Base-by-base conservation (phyloP, 1,140 invertebrate genomes). In the Neelides sp. region DNA sequence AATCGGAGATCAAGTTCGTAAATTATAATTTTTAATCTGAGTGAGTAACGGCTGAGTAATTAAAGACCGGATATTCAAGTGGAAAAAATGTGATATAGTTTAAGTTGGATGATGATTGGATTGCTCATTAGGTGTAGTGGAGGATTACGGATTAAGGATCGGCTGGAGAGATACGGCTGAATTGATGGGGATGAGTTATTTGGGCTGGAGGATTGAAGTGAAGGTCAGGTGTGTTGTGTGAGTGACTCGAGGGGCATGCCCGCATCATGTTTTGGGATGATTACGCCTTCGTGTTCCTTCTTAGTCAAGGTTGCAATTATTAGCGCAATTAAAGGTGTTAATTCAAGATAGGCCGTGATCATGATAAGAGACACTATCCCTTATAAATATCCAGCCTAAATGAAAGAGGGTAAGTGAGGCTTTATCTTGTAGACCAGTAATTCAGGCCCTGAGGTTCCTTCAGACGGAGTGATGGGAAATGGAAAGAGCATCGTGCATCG, bases 301-400 rank as follows among this genome's bases (percentile, higher is more conserved):
- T 50, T 48, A 54, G 43, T 58, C 56, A 58, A 58, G 56, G 56
- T 54, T 54, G 52, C 52, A 54, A 58, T 58, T 54, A 58, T 58
- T 54, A 54, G 51, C 52, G 52, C 56, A 58, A 58, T 58, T 58
- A 58, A 58, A 58, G 56, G 56, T 58, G 56, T 58, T 58, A 58
- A 58, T 58, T 58, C 56, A 51, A 54, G 50, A 46, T 41, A 39
- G 41, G 43, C 48, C 43, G 45, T 48, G 47, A 58, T 54, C 55
- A 44, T 54, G 51, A 58, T 50, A 54, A 54, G 52, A 58, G 52
- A 58, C 52, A 58, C 26, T 50, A 34, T 39, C n/a, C 36, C 40
- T 22, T 23, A 42, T 10, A 20, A 7, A 17, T 24, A 7, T 12
- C 40, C 22, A 8, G 15, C 12, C 40, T 24, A 42, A 23, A 23